These are phyloP conservation scores for Palythoa caribaeorum DNA, from an alignment of 92 coral and sea anemone species.

Conservation along the genomic window DNA sequence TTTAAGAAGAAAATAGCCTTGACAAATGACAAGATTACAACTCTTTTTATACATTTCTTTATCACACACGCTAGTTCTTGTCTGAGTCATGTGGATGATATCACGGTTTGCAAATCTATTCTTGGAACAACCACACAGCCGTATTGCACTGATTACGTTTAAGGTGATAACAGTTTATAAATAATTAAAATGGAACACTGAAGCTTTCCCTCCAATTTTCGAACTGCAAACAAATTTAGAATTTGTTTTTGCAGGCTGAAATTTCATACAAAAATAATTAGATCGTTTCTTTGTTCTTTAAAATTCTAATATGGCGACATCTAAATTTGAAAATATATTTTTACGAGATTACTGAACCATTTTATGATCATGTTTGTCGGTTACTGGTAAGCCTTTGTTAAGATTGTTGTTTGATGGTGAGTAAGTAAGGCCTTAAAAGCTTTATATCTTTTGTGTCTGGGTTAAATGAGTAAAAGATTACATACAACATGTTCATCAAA, in stretches of 20 bases:
- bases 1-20: no score
- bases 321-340: background rate
- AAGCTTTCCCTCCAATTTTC: background rate
- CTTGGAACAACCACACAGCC: background rate
- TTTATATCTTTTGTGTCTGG: no score
- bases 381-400: background rate
- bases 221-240: background rate
- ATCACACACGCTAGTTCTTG: no score
- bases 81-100: no score
- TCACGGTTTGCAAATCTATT: no score
- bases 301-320: constrained; percentile 16
- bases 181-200: constrained; percentile 6
- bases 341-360: background rate
- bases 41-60: no score
- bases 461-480: no score
- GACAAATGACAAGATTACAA: no score
- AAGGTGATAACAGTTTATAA: background rate
- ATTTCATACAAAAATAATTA: constrained; percentile 38
- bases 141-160: background rate
- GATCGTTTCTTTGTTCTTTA: constrained; percentile 1
- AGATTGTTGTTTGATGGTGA: background rate
- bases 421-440: no score
- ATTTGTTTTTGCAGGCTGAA: background rate
- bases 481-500: no score
- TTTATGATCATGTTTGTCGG: background rate